Conservation (phyloP, 2,888 invertebrate species). For the Clusia tigrina region DNA sequence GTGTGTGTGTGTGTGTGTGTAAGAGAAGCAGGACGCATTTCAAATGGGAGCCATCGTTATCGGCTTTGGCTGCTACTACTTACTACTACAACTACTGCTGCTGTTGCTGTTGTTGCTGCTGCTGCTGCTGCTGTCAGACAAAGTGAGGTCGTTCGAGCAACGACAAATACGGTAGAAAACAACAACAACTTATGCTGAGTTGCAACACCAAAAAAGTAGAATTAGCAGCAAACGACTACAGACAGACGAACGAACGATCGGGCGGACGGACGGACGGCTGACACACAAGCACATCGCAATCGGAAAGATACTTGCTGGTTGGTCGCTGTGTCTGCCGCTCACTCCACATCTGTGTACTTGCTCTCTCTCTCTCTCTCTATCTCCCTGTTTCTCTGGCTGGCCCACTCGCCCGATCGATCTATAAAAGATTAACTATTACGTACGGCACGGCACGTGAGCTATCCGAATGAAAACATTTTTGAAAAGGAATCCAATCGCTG, state of each 20-base stretch:
- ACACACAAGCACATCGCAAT: too few species aligned
- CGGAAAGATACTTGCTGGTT: too few species aligned
- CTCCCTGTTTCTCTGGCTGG: too few species aligned
- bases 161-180: conserved; percentile 16
- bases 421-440: conserved; percentile 11
- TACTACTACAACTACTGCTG: conserved; percentile 13
- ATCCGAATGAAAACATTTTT: conserved; percentile 7
- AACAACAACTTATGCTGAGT: conserved; percentile 10
- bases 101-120: conserved; percentile 16
- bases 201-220: conserved; percentile 16
- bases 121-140: conserved; percentile 6
- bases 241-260: too few species aligned
- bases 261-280: too few species aligned
- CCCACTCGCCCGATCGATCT: not conserved
- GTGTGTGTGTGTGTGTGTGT: too few species aligned
- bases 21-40: conserved; percentile 42
- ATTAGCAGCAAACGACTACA: not conserved
- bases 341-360: too few species aligned
- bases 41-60: conserved; percentile 45
- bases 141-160: conserved; percentile 11
- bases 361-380: too few species aligned
- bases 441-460: conserved; percentile 18
- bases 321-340: too few species aligned
- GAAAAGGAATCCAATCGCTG: conserved; percentile 7
- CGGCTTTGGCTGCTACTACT: conserved; percentile 32